Evolutionary conservation across 2,797 vertebrate genomes (phyloP), one percentile per base, ranked within the genome.

Genomic region (Amazonetta brasiliensis): DNA sequence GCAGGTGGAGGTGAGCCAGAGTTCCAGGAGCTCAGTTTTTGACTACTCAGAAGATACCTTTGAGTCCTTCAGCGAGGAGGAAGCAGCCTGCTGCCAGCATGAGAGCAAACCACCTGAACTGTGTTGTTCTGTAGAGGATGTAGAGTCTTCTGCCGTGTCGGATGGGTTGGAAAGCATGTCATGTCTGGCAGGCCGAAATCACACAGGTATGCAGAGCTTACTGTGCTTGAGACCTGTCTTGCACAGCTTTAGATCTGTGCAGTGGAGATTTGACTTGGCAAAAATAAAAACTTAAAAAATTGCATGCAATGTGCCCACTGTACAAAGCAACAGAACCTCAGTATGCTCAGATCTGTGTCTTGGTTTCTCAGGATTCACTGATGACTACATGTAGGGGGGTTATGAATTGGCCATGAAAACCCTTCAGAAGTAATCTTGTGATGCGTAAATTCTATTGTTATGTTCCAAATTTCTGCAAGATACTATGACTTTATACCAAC

Each of bases 1-100:
- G 15, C 39, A 8, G 26, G 50, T 39, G 80, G 86, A 52, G 13
- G 1, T 9, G 55, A 75, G 73, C 28, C 67, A 43, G 30, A 84
- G 30, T 15, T 37, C 4, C 16, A 17, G 68, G 54, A 94, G 83
- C 56, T 84, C 84, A 52, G 16, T 22, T 48, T 74, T 72, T 82
- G 54, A 22, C 35, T 93, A 52, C 41, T 58, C 64, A 25, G 94
- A 82, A 46, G 92, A 83, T 16, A 87, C 93, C 9, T 97, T 95
- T 87, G 93, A 95, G n/a, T 59, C 94, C 21, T 55, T 79, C 55
- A 87, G 85, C 0, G 50, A 93, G 66, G 67, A 97, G 25, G 90
- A 81, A 25, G 82, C 37, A 66, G 37, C 60, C 44, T 80, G 33
- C 46, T 58, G 37, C n/a, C 56, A 81, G 39, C 28, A 62, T 55